These are phyloP conservation scores for Geotrupes spiniger DNA, from an alignment of 2,888 invertebrate genomes.

Conservation along the genomic window DNA sequence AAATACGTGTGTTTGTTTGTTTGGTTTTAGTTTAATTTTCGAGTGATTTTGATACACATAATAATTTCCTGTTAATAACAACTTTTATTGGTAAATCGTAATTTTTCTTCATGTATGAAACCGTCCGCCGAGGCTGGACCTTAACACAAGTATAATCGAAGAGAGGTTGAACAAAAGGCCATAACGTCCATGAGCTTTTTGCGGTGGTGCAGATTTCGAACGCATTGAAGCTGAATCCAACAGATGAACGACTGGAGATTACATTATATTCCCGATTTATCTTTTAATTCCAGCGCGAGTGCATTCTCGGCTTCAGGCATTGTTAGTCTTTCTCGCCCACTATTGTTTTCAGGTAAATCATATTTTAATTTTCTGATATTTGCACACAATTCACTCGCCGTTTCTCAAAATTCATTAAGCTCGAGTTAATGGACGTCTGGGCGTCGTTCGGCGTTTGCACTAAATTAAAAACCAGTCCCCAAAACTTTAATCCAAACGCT, in stretches of 20 bases:
- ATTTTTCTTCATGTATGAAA: no score
- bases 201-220: conserved; percentile 39
- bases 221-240: conserved; percentile 39
- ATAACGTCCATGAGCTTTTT: conserved; percentile 37
- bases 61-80: no score
- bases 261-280: conserved; percentile 43
- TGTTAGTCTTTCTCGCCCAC: conserved; percentile 43
- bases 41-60: no score
- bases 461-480: no score
- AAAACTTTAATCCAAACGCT: no score
- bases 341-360: conserved; percentile 43
- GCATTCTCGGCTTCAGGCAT: conserved; percentile 40
- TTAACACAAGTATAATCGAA: conserved; percentile 6
- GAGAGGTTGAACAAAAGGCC: conserved; percentile 35
- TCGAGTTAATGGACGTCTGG: no score
- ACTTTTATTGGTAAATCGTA: no score
- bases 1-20: no score
- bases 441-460: no score
- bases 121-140: background rate
- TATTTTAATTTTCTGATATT: conserved; percentile 42
- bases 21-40: no score
- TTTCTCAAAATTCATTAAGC: conserved; percentile 1
- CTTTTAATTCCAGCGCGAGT: conserved; percentile 40
- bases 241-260: conserved; percentile 43
- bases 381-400: conserved; percentile 24